These are phyloP conservation scores for Phrynocephalus versicolor DNA, from an alignment of 2,113 vertebrate genomes.

Conservation along the genomic window DNA sequence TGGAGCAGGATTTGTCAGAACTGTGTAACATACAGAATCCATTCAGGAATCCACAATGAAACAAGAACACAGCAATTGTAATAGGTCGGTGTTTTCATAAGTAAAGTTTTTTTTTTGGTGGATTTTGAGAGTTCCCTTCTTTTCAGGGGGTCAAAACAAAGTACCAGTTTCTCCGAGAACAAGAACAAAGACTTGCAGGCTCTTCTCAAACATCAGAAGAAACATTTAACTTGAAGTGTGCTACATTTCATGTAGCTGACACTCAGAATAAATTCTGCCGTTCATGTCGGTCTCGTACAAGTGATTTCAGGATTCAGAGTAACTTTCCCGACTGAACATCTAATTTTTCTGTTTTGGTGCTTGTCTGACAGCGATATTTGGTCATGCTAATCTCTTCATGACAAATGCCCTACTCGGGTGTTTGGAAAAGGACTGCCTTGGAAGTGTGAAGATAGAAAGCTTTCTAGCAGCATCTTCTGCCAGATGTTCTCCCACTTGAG, in stretches of 20 bases:
- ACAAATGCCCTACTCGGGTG: neutral
- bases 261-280: neutral
- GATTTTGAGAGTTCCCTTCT: neutral
- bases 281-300: neutral
- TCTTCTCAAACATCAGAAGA: neutral
- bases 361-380: neutral
- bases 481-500: no score
- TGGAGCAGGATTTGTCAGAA: neutral
- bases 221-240: neutral
- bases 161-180: neutral
- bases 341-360: neutral
- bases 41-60: neutral
- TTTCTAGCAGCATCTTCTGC: no score
- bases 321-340: neutral
- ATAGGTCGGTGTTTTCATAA: neutral
- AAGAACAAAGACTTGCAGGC: neutral
- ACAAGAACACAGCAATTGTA: neutral
- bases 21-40: neutral
- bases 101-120: conserved; percentile 4
- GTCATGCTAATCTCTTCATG: no score
- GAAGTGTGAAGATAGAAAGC: no score
- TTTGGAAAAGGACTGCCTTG: no score
- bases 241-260: neutral
- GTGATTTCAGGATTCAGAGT: neutral
- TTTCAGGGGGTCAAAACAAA: neutral